Evolutionary conservation across 2,888 invertebrate species (phyloP).

Genomic region (Meganola albula): DNA sequence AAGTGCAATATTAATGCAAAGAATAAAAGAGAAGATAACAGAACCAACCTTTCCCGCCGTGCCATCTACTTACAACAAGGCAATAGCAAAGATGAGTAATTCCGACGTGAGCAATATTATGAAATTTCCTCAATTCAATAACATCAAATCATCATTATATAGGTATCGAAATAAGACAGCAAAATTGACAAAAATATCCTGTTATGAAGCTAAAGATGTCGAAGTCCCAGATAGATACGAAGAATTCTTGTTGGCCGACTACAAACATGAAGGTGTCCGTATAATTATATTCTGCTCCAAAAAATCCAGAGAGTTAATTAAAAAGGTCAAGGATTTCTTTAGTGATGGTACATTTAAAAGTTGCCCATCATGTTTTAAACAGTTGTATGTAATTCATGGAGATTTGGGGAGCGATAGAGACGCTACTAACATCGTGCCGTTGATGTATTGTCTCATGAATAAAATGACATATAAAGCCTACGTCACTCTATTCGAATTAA

Average conservation of each 20-base stretch:
- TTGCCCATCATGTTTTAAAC: slow-evolving; percentile 8
- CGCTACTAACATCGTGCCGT: slow-evolving; percentile 6
- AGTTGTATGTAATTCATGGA: slow-evolving; percentile 7
- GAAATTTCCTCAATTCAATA: slow-evolving; percentile 3
- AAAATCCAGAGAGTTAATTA: slow-evolving; percentile 4
- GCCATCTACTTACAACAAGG: slow-evolving; percentile 2
- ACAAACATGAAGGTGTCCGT: slow-evolving; percentile 2
- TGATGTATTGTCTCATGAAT: slow-evolving; percentile 9
- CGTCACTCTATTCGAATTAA: slow-evolving; percentile 5
- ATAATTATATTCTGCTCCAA: slow-evolving; percentile 7
- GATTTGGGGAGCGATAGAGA: slow-evolving; percentile 9
- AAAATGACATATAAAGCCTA: slow-evolving; percentile 6
- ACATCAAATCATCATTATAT: slow-evolving; percentile 4
- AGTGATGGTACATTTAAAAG: slow-evolving; percentile 8
- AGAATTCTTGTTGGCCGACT: slow-evolving; percentile 9
- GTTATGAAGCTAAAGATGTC: slow-evolving; percentile 2
- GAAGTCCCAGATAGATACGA: slow-evolving; percentile 5
- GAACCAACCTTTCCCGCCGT: slow-evolving; percentile 3
- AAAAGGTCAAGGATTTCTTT: slow-evolving; percentile 2
- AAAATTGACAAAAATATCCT: not conserved
- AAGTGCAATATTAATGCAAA: slow-evolving; percentile 4
- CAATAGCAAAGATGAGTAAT: not conserved
- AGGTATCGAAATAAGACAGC: slow-evolving; percentile 4
- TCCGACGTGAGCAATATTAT: slow-evolving; percentile 1
- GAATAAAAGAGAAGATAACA: slow-evolving; percentile 3